A percentile compares a stretch with the other conserved stretches of the same genome.
Conservation (phyloP, 2,797 vertebrate species). For the Craterocephalus amniculus region DNA sequence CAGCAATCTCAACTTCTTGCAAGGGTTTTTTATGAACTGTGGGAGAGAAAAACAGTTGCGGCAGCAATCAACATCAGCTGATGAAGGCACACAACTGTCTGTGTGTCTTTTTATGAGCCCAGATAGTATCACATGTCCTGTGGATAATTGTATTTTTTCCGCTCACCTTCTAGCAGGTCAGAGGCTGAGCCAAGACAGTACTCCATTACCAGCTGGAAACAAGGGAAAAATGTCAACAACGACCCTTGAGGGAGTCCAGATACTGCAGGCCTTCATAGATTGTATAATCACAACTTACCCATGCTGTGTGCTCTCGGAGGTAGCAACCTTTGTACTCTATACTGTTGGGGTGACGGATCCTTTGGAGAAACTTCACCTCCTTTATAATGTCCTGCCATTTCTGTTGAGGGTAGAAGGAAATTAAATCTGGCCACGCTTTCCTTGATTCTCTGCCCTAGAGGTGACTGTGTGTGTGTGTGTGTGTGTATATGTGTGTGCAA, state of each 20-base stretch:
- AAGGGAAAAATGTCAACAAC: background rate
- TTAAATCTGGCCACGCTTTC: background rate
- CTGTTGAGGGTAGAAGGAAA: constrained; percentile 71
- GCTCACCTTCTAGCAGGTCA: constrained; percentile 95
- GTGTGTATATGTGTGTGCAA: background rate
- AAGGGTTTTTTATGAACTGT: constrained; percentile 99
- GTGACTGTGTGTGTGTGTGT: background rate
- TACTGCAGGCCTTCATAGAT: background rate
- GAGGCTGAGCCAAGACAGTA: constrained; percentile 98
- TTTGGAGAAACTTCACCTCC: constrained; percentile 98
- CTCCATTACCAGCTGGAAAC: constrained; percentile 94
- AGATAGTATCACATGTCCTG: background rate
- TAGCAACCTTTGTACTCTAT: constrained; percentile 99
- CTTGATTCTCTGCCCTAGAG: background rate
- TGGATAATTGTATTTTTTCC: background rate
- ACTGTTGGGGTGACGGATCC: constrained; percentile 98
- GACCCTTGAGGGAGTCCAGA: background rate
- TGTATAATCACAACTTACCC: constrained; percentile 84
- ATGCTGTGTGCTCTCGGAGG: constrained; percentile 97
- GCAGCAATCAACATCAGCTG: background rate
- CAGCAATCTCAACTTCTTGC: constrained; percentile 98
- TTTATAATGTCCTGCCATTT: constrained; percentile 99
- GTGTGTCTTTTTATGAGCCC: background rate
- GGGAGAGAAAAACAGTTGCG: constrained; percentile 30
- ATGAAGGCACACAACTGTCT: background rate